Conservation (phyloP, 2,888 invertebrate species). For the Achlya flavicornis region DNA sequence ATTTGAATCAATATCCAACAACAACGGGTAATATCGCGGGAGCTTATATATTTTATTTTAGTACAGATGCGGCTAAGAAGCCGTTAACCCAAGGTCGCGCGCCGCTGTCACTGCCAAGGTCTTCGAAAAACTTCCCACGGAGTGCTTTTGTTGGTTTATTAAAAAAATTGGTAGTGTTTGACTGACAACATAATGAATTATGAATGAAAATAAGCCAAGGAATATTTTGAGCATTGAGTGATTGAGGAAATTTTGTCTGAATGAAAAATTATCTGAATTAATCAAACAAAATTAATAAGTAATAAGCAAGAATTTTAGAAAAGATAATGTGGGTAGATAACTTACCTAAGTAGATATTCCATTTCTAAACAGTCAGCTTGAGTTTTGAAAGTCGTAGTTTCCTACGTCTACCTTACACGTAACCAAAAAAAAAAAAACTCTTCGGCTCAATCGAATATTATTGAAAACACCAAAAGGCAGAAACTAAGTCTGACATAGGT, state of each 20-base stretch:
- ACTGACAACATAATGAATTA: conserved; percentile 2
- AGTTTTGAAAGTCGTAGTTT: no score
- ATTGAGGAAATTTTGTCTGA: neutral
- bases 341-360: no score
- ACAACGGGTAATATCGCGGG: neutral
- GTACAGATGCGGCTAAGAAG: conserved; percentile 3
- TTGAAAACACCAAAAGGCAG: no score
- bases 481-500: no score
- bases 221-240: conserved; percentile 1
- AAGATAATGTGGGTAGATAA: no score
- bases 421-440: no score
- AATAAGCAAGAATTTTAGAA: no score
- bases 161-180: conserved; percentile 10
- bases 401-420: no score
- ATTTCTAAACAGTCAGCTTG: no score
- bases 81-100: conserved; percentile 45
- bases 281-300: no score
- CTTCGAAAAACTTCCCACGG: conserved; percentile 44
- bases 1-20: neutral
- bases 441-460: no score
- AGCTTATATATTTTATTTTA: conserved; percentile 5
- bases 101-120: conserved; percentile 62
- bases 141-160: conserved; percentile 9
- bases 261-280: no score
- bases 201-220: conserved; percentile 7